These are phyloP conservation scores for Pangasius djambal DNA, from an alignment of 2,797 vertebrate species.

Conservation along the genomic window DNA sequence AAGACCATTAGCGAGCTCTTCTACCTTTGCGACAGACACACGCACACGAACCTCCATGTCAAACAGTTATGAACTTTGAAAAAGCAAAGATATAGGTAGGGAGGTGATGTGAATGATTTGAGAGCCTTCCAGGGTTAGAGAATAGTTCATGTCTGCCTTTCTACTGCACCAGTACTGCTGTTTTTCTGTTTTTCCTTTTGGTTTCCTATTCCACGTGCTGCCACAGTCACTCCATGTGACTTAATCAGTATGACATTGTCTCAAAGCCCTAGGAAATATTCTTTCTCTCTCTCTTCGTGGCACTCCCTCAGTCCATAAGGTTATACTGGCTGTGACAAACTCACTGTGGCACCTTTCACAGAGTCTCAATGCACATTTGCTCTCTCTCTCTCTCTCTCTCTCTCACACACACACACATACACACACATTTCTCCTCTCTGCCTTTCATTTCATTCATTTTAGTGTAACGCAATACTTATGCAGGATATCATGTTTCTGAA, in stretches of 20 bases:
- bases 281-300: conserved; percentile 74
- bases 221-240: conserved; percentile 72
- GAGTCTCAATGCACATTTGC: conserved; percentile 63
- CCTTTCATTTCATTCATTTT: conserved; percentile 9
- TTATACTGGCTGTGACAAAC: conserved; percentile 84
- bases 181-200: conserved; percentile 58
- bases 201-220: conserved; percentile 35
- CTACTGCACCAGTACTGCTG: conserved; percentile 59
- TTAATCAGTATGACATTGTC: conserved; percentile 91
- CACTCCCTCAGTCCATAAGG: conserved; percentile 79
- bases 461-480: conserved; percentile 22
- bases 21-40: conserved; percentile 67
- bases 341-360: conserved; percentile 83
- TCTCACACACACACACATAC: conserved; percentile 35
- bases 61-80: conserved; percentile 74
- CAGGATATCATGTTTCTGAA: neutral
- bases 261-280: conserved; percentile 81
- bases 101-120: conserved; percentile 50
- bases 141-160: conserved; percentile 63
- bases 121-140: conserved; percentile 67
- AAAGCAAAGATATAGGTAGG: conserved; percentile 65
- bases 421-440: conserved; percentile 37
- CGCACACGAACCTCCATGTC: conserved; percentile 67
- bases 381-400: neutral
- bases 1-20: conserved; percentile 72